Evolutionary conservation across 2,797 vertebrate species (phyloP).

Genomic region (Leptodactylus fallax): DNA sequence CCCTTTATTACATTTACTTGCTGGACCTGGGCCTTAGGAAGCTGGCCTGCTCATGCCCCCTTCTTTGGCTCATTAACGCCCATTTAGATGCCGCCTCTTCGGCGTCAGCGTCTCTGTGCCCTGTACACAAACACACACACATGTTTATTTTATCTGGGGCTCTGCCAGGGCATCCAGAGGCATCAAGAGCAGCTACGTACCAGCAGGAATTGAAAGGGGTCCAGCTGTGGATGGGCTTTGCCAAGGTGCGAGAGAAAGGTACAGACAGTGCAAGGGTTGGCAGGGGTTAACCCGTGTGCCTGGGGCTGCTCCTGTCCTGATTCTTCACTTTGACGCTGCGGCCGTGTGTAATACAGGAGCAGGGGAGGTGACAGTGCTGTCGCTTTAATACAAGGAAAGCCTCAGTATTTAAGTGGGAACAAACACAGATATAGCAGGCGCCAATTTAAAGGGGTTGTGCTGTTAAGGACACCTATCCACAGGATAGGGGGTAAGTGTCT

Average conservation of each 20-base stretch:
- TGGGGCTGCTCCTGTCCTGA: not conserved
- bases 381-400: not conserved
- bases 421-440: too few species aligned
- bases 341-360: not conserved
- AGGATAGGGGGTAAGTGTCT: too few species aligned
- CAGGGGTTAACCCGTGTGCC: constrained; percentile 31
- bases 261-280: not conserved
- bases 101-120: constrained; percentile 60
- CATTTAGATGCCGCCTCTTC: constrained; percentile 63
- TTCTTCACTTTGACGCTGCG: too few species aligned
- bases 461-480: too few species aligned
- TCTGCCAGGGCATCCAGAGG: constrained; percentile 59
- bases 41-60: constrained; percentile 59
- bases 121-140: constrained; percentile 59
- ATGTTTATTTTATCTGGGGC: constrained; percentile 62
- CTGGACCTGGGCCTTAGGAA: constrained; percentile 41
- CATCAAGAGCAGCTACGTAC: constrained; percentile 55
- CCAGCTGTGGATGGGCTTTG: constrained; percentile 37
- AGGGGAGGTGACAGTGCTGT: not conserved
- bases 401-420: too few species aligned
- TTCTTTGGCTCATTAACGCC: constrained; percentile 62
- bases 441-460: too few species aligned
- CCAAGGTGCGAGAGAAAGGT: constrained; percentile 39
- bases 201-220: constrained; percentile 34
- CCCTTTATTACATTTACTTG: constrained; percentile 31